Base-by-base conservation (phyloP, 2,113 vertebrate genomes). In the Cephalophus harveyi region DNA sequence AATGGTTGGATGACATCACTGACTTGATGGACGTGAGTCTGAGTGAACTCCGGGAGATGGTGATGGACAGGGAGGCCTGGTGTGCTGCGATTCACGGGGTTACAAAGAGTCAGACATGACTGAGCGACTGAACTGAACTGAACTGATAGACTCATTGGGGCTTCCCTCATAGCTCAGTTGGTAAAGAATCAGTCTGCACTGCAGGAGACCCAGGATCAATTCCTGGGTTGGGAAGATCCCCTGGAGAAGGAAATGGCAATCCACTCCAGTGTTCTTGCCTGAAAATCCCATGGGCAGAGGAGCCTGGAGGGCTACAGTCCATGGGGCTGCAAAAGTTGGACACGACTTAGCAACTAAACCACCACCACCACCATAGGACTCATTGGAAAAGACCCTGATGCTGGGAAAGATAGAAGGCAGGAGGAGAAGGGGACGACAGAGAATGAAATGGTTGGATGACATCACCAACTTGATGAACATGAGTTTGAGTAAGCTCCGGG, bases 81-180 rank as follows among this genome's bases (percentile, higher is more conserved):
- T 0, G 1, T 71, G n/a, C n/a, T 71, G 67, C n/a, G 40, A 21
- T 40, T 40, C 40, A 40, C 3, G 40, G 40, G 40, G 40, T 40
- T 3, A 3, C 40, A 40, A 36, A 12, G n/a, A 11, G n/a, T 71
- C 9, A 0, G 64, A 36, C 9, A 5, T 4, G 9, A 36, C n/a
- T 6, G n/a, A 71, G 64, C 0, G 4, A 36, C n/a, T 71, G 64
- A 71, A 23, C 17, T 71, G 64, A 71, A 71, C 19, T 67, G 64
- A 21, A 71, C 9, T 71, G 67, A 87, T 59, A 71, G 67, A 40
- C 67, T 71, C n/a, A 23, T 0, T 23, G 67, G 67, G n/a, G 19
- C 9, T 74, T 74, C 19, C n/a, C 19, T 74, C n/a, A 23, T 40
- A 40, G n/a, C n/a, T 71, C 67, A 74, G 67, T 40, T 6, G 2